Evolutionary conservation across 30 jellyfish, hydroid and myxozoan genomes (phyloP), one percentile per base, ranked within the genome.

Genomic region (Euphysa ruthae): DNA sequence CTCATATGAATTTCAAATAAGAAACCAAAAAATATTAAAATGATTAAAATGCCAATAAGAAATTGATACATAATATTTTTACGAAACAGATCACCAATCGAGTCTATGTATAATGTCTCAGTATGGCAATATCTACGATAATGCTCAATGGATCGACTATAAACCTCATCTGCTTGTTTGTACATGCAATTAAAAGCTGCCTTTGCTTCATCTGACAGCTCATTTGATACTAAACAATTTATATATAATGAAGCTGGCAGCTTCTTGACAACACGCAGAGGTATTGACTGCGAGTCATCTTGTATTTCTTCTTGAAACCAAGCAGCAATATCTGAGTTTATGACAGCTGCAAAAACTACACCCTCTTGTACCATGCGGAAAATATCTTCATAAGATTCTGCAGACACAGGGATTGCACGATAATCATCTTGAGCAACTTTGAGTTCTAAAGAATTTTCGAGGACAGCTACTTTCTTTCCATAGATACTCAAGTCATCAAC

Each of bases 401-500:
- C 69, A 22, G 80, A 52, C 25, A 46, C 54, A 8, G 49, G 49
- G 4, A 5, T 52, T 1, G 75, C 80, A 16, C 80, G 73, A 27
- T 19, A 68, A 34, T 42, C 80, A 14, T 68, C 54, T 1, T 30
- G n/a, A 15, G 75, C 80, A 14, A 46, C 74, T 50, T 50, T 46
- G 16, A 15, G 49, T 29, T 68, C 80, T 8, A 19, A 30, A 10
- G 80, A 68, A 43, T 44, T 68, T 32, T 68, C 80, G 28, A 68
- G 80, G 18, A 68, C 80, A 49, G 80, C 14, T n/a, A 68, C 80
- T 28, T 25, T 49, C 32, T 68, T 68, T 20, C 71, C 80, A 43
- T 49, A 49, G 4, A 68, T 58, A 12, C 26, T 68, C 49, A 68
- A 51, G 29, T 68, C 80, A 6, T 68, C 71, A 20, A 68, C 75